Base-by-base conservation (phyloP, 2,888 invertebrate genomes). In the Zonitis immaculata region DNA sequence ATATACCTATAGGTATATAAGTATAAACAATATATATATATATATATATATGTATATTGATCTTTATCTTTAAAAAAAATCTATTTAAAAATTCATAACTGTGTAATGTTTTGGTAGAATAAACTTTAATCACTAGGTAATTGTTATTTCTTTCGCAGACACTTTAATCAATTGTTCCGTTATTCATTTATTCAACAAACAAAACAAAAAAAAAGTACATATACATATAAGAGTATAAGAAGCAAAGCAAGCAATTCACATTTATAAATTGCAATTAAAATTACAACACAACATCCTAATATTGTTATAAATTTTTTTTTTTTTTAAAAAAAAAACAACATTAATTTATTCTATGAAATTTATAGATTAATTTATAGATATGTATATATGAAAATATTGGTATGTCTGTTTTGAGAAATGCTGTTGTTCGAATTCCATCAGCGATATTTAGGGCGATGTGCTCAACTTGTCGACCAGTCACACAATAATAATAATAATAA, bases 371-470 rank as follows among this genome's bases (percentile, higher is more conserved):
- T 35, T 35, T 35, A 18, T 35, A 35, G 16, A 9, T 35, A 32
- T 32, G 14, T 32, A 32, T 32, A 27, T 7, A 35, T 18, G 18
- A 8, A 18, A 35, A 35, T 18, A 14, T 32, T 32, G 32, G 32
- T 35, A 18, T 18, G 18, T 35, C 35, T 35, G 35, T 35, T 35
- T 35, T 35, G 18, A 18, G 35, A 35, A 35, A 16, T n/a, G n/a
- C n/a, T 35, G 35, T 27, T 27, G 27, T 35, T 35, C 35, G 35
- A 35, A 35, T 35, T 35, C 35, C 35, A 35, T 35, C 35, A 35
- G 35, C 35, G 35, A 35, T 35, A 35, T 35, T 35, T 35, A 35
- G 35, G 35, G 35, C 35, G 35, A 35, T 35, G 35, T 35, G 35
- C 35, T 35, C 35, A 35, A 35, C 35, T 35, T 35, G 35, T 35